Evolutionary conservation across 2,113 vertebrate genomes (phyloP).

Genomic region (Heterochromis multidens): DNA sequence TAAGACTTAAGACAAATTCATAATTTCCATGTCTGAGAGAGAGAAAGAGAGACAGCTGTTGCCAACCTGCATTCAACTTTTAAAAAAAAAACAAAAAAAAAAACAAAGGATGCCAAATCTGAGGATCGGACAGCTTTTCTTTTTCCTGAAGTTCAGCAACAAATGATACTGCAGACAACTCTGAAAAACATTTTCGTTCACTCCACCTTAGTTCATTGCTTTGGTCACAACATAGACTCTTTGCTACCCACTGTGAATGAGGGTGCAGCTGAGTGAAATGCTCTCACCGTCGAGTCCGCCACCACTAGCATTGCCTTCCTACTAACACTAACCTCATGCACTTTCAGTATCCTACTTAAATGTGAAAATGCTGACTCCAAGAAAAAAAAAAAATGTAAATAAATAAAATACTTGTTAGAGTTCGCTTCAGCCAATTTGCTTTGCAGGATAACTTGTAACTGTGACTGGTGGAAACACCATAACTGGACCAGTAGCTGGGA

Average conservation of each 20-base stretch:
- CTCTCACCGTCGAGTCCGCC: not conserved
- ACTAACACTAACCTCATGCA: no score
- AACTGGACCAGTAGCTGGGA: not conserved
- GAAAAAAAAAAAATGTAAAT: not conserved
- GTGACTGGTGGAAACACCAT: not conserved
- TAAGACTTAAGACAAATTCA: not conserved
- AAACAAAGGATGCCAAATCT: not conserved
- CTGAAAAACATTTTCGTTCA: not conserved
- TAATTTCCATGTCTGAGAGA: not conserved
- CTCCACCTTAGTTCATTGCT: not conserved
- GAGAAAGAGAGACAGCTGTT: not conserved
- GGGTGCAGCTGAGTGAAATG: no score
- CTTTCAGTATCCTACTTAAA: not conserved
- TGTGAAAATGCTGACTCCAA: not conserved
- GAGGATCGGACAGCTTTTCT: not conserved
- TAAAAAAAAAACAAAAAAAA: no score
- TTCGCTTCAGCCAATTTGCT: not conserved
- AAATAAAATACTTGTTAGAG: not conserved
- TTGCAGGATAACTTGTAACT: not conserved
- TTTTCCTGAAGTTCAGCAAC: fast-evolving
- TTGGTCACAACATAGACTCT: not conserved
- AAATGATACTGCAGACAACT: not conserved
- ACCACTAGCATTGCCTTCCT: no score
- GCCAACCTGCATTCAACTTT: not conserved
- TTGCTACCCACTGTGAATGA: not conserved